Evolutionary conservation across 2,888 invertebrate genomes (phyloP).

Genomic region (Bombyx huttoni): DNA sequence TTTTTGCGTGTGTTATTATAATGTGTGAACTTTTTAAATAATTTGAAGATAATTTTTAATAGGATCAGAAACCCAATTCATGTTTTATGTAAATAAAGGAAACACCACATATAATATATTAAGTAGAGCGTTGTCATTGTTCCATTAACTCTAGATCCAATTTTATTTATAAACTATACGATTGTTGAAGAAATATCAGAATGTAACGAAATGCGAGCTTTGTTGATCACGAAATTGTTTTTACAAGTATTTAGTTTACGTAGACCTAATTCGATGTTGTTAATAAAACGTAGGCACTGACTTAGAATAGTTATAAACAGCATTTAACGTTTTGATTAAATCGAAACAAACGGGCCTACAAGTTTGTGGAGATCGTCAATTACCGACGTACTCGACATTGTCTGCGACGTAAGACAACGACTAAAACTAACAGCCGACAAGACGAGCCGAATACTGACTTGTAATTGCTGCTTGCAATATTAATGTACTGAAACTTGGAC

Average conservation of each 20-base stretch:
- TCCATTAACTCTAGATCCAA: not conserved
- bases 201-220: too few relatives aligned
- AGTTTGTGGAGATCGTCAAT: conserved; percentile 50
- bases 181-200: too few relatives aligned
- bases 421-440: conserved; percentile 59
- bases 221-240: too few relatives aligned
- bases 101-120: not conserved
- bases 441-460: conserved; percentile 58
- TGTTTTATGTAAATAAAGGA: not conserved
- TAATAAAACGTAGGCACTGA: not conserved
- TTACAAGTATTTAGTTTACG: too few relatives aligned
- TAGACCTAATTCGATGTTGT: not conserved
- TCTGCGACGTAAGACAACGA: conserved; percentile 48
- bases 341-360: conserved; percentile 48
- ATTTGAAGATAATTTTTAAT: not conserved
- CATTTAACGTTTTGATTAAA: conserved; percentile 42
- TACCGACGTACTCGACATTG: conserved; percentile 41
- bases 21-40: not conserved
- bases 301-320: conserved; percentile 1
- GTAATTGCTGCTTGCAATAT: conserved; percentile 69
- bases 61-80: not conserved
- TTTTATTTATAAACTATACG: too few relatives aligned
- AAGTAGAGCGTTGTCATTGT: not conserved
- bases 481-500: conserved; percentile 66
- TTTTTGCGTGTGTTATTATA: not conserved